Evolutionary conservation across 2,797 vertebrate species (phyloP), one percentile per base, ranked within the genome.

Genomic region (Epinephelus awoara): DNA sequence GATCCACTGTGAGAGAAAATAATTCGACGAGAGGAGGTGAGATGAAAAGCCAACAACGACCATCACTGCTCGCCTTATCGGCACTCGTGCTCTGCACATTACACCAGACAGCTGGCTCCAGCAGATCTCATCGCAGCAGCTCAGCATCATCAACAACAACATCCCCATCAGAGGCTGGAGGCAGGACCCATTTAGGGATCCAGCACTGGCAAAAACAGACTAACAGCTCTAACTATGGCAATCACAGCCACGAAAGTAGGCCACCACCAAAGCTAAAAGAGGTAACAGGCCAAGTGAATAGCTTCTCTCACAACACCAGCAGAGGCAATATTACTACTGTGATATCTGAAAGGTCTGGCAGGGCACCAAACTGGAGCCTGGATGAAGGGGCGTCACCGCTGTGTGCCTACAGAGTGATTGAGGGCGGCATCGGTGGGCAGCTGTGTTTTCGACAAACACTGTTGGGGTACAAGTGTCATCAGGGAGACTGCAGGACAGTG

Each of bases 341-440:
- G 85, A 80, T 52, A 17, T 59, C 87, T 42, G 81, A 58, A 50
- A 73, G 74, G 65, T 64, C 72, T 59, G 77, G 27, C 56, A 80
- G 87, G 72, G 67, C 56, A 75, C 77, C 86, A 6, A 73, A 71
- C 57, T 79, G 71, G 73, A 74, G 69, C 70, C 77, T 57, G 19
- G 82, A 87, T 25, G 77, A 46, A 7, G 77, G 55, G 46, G 80
- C 17, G 71, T 90, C 92, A 27, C 85, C 96, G 2, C 90, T 96
- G 86, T 98, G 98, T 84, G 97, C 97, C 38, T 99, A 98, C 93
- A 96, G 96, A 81, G 94, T 97, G 82, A 91, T 95, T 15, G 91
- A 96, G 76, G 91, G 94, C 17, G 91, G 90, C 49, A 84, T 92
- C n/a, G 90, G 92, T 9, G 92, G 89, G 3, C 93, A 93, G 66